phyloP scores from a whole-genome alignment of 35 echinoderm and acorn worm species.

The Acanthaster planci region DNA sequence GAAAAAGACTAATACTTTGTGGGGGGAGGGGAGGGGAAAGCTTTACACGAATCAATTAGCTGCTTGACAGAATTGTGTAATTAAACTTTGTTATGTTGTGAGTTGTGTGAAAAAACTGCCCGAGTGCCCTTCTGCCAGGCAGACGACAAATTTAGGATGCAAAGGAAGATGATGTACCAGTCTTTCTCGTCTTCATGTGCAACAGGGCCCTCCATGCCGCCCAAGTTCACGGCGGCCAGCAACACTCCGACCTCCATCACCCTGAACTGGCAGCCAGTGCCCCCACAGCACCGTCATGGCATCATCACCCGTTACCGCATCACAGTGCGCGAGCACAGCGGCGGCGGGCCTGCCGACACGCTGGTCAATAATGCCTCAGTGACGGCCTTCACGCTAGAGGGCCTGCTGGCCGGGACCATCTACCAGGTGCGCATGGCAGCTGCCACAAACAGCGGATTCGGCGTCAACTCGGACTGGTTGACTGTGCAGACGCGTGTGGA shows the following conservation, averaged over 20 bases:
- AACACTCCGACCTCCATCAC: not conserved
- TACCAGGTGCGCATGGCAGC: slow-evolving; percentile 15
- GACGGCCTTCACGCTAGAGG: not conserved
- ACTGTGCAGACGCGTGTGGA: not conserved
- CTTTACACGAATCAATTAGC: no score
- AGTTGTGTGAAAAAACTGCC: no score
- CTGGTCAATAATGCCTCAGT: not conserved
- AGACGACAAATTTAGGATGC: no score
- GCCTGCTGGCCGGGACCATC: not conserved
- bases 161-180: no score
- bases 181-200: not conserved
- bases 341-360: not conserved
- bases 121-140: no score
- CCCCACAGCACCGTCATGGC: not conserved
- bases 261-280: not conserved
- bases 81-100: no score
- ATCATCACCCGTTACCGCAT: slow-evolving; percentile 2
- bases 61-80: no score
- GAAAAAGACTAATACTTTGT: no score
- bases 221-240: not conserved
- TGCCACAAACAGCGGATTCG: not conserved
- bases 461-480: not conserved
- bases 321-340: not conserved
- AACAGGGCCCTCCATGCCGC: not conserved
- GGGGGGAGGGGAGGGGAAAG: no score